These are phyloP conservation scores for Timema cristinae DNA, from an alignment of 2,888 invertebrate genomes.

Conservation along the genomic window DNA sequence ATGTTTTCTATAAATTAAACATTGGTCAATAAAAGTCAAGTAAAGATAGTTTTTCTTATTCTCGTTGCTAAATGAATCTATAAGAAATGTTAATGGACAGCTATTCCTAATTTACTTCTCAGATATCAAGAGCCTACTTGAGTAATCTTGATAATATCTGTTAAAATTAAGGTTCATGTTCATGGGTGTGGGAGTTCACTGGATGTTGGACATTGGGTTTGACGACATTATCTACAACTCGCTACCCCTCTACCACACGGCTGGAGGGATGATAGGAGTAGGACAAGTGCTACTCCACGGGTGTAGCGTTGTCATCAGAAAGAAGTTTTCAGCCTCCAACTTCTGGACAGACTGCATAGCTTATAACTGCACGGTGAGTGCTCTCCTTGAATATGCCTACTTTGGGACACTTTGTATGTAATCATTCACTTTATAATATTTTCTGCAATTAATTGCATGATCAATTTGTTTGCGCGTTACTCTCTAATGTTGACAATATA, in stretches of 20 bases:
- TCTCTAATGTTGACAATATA: too few species aligned
- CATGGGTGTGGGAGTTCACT: conserved; percentile 42
- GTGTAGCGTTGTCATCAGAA: conserved; percentile 44
- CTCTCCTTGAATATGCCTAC: not conserved
- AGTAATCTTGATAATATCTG: too few species aligned
- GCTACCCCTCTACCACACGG: conserved; percentile 48
- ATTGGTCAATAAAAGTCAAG: too few species aligned
- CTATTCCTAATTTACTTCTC: too few species aligned
- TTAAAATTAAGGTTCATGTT: conserved; percentile 43
- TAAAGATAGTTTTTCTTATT: too few species aligned
- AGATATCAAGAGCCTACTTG: too few species aligned
- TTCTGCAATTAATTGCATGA: not conserved
- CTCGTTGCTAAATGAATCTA: too few species aligned
- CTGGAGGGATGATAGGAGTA: conserved; percentile 48
- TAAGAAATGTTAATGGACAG: too few species aligned
- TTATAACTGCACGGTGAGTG: conserved; percentile 48
- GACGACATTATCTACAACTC: conserved; percentile 46
- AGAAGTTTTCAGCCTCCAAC: conserved; percentile 47
- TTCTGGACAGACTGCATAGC: conserved; percentile 48
- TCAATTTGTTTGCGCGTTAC: too few species aligned
- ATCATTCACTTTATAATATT: too few species aligned
- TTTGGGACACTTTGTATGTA: not conserved
- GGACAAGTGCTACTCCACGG: conserved; percentile 45
- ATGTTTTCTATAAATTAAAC: too few species aligned
- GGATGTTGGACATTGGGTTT: conserved; percentile 42